Conservation (phyloP, 2,888 invertebrate species). For the Tenthredo amoena region DNA sequence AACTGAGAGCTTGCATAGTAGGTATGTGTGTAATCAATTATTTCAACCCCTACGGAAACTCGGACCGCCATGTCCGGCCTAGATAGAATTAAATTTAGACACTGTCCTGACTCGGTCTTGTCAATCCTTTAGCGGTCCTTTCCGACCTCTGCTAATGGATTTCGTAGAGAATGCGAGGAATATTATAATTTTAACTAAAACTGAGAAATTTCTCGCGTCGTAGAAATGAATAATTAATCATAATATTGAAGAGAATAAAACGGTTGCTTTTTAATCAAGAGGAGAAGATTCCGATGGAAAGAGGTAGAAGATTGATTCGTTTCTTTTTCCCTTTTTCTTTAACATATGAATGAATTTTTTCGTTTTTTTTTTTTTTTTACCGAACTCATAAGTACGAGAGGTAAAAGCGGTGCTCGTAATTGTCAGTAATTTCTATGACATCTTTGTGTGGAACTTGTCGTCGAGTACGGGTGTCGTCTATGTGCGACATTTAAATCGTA, state of each 20-base stretch:
- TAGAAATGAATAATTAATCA: neutral
- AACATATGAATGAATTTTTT: neutral
- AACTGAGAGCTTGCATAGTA: neutral
- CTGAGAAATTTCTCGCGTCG: neutral
- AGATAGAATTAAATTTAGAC: slow-evolving; percentile 15
- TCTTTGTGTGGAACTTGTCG: neutral
- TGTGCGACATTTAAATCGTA: neutral
- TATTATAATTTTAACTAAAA: neutral
- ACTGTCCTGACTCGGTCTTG: slow-evolving; percentile 15
- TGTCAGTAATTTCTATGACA: slow-evolving; percentile 21
- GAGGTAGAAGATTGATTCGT: too few relatives aligned
- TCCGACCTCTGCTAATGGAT: slow-evolving; percentile 20
- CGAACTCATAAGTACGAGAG: neutral
- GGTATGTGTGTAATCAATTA: slow-evolving; percentile 15
- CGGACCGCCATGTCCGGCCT: neutral
- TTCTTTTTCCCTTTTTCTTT: neutral
- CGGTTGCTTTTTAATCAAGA: neutral
- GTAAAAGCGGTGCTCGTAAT: neutral
- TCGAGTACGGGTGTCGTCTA: neutral
- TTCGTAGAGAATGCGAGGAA: neutral
- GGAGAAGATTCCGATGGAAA: neutral
- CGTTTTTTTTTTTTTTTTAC: too few relatives aligned
- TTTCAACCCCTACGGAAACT: slow-evolving; percentile 11
- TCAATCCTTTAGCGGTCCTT: slow-evolving; percentile 31
- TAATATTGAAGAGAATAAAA: neutral